These are phyloP conservation scores for Adoxophyes honmai DNA, from an alignment of 1,140 invertebrate genomes.

Conservation along the genomic window DNA sequence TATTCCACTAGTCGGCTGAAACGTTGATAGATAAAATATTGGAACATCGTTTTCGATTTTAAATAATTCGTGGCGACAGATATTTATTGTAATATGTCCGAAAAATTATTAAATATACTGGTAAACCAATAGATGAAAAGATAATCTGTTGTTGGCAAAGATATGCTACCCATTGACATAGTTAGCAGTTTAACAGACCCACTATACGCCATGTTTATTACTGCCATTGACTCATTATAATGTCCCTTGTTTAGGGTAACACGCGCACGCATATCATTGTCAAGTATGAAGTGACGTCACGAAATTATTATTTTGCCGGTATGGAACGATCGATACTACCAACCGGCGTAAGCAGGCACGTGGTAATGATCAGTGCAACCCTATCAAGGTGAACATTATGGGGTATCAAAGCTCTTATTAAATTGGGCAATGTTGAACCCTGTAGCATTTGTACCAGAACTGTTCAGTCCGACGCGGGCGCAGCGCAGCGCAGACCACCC, in stretches of 20 bases:
- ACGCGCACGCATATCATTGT: constrained; percentile 42
- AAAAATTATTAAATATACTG: too few species aligned
- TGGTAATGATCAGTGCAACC: constrained; percentile 37
- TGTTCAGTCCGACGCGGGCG: constrained; percentile 44
- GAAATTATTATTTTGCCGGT: constrained; percentile 52
- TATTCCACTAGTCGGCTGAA: too few species aligned
- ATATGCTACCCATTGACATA: neutral
- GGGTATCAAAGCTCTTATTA: constrained; percentile 34
- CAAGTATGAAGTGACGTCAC: constrained; percentile 49
- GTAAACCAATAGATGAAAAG: too few species aligned
- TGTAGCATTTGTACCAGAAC: neutral
- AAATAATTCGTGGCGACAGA: too few species aligned
- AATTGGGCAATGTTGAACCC: constrained; percentile 23
- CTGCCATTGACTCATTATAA: constrained; percentile 34
- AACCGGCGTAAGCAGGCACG: constrained; percentile 39
- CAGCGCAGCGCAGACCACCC: constrained; percentile 48
- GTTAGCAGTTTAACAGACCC: neutral
- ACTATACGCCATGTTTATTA: constrained; percentile 19
- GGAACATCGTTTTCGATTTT: too few species aligned
- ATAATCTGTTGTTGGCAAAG: neutral
- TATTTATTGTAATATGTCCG: too few species aligned
- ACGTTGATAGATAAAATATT: too few species aligned
- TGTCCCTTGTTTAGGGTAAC: constrained; percentile 47
- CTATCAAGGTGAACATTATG: constrained; percentile 25
- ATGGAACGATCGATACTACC: constrained; percentile 44